Conservation (phyloP, 1,140 invertebrate species). For the Neodiprion fabricii region DNA sequence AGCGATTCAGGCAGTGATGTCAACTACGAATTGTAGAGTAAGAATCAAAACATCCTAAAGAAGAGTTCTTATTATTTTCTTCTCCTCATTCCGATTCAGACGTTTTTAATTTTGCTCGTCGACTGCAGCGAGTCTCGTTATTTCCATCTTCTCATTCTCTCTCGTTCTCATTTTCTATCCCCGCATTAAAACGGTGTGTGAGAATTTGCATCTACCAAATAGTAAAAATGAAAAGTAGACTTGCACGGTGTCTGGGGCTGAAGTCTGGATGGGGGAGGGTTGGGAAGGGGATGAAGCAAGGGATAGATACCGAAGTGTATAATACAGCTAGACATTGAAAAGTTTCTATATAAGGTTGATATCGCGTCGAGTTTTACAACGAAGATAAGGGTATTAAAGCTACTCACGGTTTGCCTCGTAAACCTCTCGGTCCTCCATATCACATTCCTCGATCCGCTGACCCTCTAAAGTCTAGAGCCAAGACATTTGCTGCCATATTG, state of each 20-base stretch:
- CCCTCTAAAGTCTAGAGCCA: constrained; percentile 25
- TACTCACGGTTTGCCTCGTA: constrained; percentile 30
- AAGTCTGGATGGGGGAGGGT: not conserved
- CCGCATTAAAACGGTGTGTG: not conserved
- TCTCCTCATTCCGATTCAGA: too few species aligned
- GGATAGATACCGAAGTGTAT: constrained; percentile 11
- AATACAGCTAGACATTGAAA: constrained; percentile 25
- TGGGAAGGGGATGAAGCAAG: constrained; percentile 1
- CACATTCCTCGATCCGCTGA: constrained; percentile 17
- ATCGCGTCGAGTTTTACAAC: constrained; percentile 38
- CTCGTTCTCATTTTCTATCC: not conserved
- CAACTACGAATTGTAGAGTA: too few species aligned
- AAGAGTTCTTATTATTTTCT: too few species aligned
- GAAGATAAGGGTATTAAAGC: constrained; percentile 41
- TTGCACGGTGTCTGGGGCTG: constrained; percentile 9
- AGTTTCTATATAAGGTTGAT: constrained; percentile 36
- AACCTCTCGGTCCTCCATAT: constrained; percentile 21
- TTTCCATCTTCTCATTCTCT: not conserved
- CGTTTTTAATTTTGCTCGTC: too few species aligned
- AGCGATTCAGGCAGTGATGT: too few species aligned
- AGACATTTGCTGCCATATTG: constrained; percentile 18
- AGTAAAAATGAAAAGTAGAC: constrained; percentile 23
- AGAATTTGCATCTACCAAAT: not conserved
- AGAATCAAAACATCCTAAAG: too few species aligned
- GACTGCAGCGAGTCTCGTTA: not conserved